Percentiles rank a stretch among this genome's conserved stretches.
Evolutionary conservation across 2,113 vertebrate species (phyloP).

Genomic region (Herpailurus yagouaroundi): DNA sequence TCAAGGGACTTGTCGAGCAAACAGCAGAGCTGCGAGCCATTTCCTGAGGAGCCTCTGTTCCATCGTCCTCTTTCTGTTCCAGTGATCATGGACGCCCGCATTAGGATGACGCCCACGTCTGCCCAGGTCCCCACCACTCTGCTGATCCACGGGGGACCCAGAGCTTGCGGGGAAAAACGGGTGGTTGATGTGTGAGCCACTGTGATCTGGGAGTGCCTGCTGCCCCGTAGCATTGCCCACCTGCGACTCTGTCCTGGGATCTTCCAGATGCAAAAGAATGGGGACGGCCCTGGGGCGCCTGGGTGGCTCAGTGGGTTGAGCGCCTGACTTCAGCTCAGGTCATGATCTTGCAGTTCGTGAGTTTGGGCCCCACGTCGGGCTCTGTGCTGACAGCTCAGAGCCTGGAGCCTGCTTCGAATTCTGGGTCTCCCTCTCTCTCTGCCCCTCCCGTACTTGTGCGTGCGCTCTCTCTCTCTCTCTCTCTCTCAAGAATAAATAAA

Average conservation of each 20-base stretch:
- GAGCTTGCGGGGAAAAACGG: neutral
- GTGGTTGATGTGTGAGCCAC: neutral
- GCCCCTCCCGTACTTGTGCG: too few species aligned
- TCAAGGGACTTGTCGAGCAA: neutral
- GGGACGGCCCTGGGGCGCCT: rapidly evolving
- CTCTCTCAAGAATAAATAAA: too few species aligned
- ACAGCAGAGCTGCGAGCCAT: neutral
- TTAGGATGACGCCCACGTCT: neutral
- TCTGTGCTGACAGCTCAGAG: too few species aligned
- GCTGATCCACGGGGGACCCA: neutral
- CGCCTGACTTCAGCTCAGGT: too few species aligned
- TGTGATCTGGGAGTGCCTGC: neutral
- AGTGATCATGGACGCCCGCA: rapidly evolving
- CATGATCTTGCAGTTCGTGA: too few species aligned
- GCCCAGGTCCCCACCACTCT: neutral
- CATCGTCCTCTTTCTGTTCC: rapidly evolving
- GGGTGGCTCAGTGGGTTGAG: too few species aligned
- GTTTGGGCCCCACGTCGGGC: too few species aligned
- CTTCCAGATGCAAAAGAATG: neutral
- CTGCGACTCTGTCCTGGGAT: neutral
- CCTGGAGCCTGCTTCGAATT: too few species aligned
- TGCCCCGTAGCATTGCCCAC: rapidly evolving
- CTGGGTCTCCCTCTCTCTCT: too few species aligned
- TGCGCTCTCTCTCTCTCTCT: too few species aligned
- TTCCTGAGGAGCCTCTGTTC: neutral